Base-by-base conservation (phyloP, 1,140 invertebrate species). In the Trichonephila clavata region DNA sequence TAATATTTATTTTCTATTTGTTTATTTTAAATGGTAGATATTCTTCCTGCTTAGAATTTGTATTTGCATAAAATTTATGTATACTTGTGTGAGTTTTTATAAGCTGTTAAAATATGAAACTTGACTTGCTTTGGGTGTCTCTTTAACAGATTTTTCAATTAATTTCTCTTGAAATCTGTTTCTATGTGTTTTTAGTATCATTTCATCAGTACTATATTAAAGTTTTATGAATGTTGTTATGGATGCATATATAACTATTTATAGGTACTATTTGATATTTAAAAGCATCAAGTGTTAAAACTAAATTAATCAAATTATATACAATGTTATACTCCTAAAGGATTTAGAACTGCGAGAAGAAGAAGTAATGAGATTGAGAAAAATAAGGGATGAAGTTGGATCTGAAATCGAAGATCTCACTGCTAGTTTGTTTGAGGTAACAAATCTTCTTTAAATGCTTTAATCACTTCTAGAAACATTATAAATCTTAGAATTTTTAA, bases 341-440 rank as follows among this genome's bases (percentile, higher is more conserved):
- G 97, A 97, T 94, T 95, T 98, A 68, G 97, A 97, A 94, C 95
- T 97, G 14, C 97, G 97, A 91, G 97, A 98, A 95, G 97, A 97
- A 93, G 97, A 98, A 95, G 97, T 98, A 61, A 96, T 96, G 2
- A 96, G 97, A 95, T 96, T 98, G 43, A 97, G 96, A 71, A 96
- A 97, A 81, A 97, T 98, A 94, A 96, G 98, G 61, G 96, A 97
- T 94, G 97, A 98, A 94, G 97, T 98, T 43, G 98, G 98, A 94
- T 96, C 97, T 32, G 98, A 98, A 96, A 95, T 98, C 27, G 97
- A 98, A 95, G 98, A 98, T 95, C 96, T 98, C 50, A 98, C 98
- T 43, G 98, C 98, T 80, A 97, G 97, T 95, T 96, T 98, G 16
- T 98, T 98, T 96, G 97, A 98, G 96, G 97, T 98, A 32, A 59